Conservation (phyloP, 2,797 vertebrate species). For the Cirrhinus mrigala region DNA sequence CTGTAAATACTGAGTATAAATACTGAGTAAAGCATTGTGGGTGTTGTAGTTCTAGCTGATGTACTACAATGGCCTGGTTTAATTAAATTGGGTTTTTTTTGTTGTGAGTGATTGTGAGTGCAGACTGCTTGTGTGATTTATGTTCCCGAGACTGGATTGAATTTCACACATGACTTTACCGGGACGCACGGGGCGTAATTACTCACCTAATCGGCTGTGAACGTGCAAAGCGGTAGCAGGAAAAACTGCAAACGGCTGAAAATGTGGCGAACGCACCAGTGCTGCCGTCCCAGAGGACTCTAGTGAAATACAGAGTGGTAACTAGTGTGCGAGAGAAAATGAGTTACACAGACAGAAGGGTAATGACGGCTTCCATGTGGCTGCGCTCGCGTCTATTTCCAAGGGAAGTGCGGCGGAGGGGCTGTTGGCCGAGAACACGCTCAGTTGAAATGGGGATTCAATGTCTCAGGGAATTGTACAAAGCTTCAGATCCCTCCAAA, state of each 20-base stretch:
- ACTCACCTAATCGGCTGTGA: conserved; percentile 58
- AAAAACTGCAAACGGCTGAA: conserved; percentile 29
- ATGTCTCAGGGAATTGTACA: conserved; percentile 40
- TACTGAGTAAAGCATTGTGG: conserved; percentile 22
- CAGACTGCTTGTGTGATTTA: conserved; percentile 34
- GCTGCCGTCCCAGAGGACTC: conserved; percentile 30
- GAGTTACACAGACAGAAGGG: conserved; percentile 12
- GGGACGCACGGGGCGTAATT: conserved; percentile 55
- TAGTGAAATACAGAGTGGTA: conserved; percentile 32
- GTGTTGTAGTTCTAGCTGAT: neutral
- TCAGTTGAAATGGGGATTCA: conserved; percentile 31
- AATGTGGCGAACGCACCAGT: neutral
- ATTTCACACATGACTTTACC: conserved; percentile 54
- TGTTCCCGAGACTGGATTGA: conserved; percentile 41
- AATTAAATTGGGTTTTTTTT: conserved; percentile 21
- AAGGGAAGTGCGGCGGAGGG: conserved; percentile 11
- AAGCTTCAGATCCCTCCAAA: conserved; percentile 31
- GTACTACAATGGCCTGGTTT: neutral
- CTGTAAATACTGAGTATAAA: neutral
- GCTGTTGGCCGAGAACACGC: conserved; percentile 20
- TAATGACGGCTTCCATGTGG: conserved; percentile 10
- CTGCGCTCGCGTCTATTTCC: conserved; percentile 23
- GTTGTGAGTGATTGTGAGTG: conserved; percentile 24
- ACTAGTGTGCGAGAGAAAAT: conserved; percentile 31
- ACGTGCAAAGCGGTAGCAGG: conserved; percentile 37